A percentile compares a stretch with the other conserved stretches of the same genome.
Evolutionary conservation across 1,140 invertebrate species (phyloP).

Genomic region (Nilaparvata lugens): DNA sequence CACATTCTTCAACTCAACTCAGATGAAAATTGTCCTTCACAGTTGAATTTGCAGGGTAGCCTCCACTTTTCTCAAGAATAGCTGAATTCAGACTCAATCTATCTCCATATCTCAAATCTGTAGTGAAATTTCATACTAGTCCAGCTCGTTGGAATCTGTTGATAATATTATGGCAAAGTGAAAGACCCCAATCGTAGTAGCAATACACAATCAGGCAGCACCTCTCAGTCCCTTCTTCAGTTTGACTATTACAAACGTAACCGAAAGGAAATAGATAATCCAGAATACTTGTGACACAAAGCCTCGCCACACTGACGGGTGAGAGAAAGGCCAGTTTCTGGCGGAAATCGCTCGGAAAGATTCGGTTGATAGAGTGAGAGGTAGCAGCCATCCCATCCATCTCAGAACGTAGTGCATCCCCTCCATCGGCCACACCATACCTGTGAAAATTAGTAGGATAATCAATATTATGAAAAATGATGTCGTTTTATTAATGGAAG

Average conservation of each 20-base stretch:
- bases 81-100: too few species aligned
- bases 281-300: conserved; percentile 44
- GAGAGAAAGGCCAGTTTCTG: conserved; percentile 45
- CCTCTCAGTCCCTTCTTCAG: conserved; percentile 25
- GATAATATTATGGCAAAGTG: too few species aligned
- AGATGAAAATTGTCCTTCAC: too few species aligned
- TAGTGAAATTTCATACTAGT: too few species aligned
- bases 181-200: too few species aligned
- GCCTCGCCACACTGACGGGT: conserved; percentile 44
- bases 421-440: conserved; percentile 33
- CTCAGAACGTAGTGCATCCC: conserved; percentile 44
- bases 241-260: conserved; percentile 20
- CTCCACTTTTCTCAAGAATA: too few species aligned
- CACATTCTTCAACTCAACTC: too few species aligned
- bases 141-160: too few species aligned
- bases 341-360: conserved; percentile 47
- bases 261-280: conserved; percentile 40
- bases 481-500: too few species aligned
- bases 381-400: conserved; percentile 44
- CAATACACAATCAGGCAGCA: background rate
- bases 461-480: too few species aligned
- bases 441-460: conserved; percentile 15
- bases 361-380: conserved; percentile 49
- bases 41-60: too few species aligned
- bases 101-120: too few species aligned